Evolutionary conservation across 1,140 invertebrate genomes (phyloP).

Genomic region (Meloidogyne chitwoodi): DNA sequence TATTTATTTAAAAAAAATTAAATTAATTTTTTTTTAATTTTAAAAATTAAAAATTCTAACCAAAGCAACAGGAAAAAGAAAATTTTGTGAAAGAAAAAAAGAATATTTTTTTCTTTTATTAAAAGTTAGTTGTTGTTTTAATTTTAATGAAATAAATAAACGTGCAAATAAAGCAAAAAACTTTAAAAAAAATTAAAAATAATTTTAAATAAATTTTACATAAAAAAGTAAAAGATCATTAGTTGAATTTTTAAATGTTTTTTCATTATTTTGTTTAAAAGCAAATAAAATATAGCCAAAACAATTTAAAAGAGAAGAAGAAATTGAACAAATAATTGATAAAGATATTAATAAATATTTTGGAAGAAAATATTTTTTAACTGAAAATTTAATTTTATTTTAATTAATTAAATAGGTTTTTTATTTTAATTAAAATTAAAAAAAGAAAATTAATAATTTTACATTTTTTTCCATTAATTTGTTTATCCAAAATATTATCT

Average conservation of each 20-base stretch:
- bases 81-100: not conserved
- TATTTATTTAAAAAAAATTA: not conserved
- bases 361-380: not conserved
- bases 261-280: not conserved
- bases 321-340: not conserved
- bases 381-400: no score
- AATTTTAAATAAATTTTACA: not conserved
- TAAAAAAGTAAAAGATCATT: not conserved
- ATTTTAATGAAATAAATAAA: no score
- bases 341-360: not conserved
- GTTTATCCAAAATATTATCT: not conserved
- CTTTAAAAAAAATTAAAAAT: not conserved
- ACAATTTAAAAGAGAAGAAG: not conserved
- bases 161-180: not conserved
- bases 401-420: no score
- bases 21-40: not conserved
- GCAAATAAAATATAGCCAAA: not conserved
- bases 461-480: no score
- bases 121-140: not conserved
- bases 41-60: no score
- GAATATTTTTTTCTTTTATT: not conserved
- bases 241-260: not conserved
- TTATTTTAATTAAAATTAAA: no score
- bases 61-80: slow-evolving; percentile 1
- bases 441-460: no score